These are phyloP conservation scores for Columbina picui DNA, from an alignment of 2,113 vertebrate genomes.

Conservation along the genomic window DNA sequence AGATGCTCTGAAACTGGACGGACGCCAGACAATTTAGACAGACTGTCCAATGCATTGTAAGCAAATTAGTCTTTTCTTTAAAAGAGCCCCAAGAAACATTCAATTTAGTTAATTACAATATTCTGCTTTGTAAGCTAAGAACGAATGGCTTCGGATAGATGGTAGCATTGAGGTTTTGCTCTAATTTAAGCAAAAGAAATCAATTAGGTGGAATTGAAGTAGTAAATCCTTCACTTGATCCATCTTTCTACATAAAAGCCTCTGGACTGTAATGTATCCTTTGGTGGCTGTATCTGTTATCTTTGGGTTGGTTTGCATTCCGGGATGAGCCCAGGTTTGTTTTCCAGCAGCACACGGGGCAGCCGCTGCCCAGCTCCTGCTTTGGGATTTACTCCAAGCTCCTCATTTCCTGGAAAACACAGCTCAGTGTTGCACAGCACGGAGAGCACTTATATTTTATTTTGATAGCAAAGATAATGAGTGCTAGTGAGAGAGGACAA, in stretches of 20 bases:
- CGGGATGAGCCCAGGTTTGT: neutral
- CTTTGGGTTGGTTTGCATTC: neutral
- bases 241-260: conserved; percentile 28
- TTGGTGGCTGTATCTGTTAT: conserved; percentile 7
- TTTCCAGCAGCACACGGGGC: neutral
- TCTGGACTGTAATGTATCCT: neutral
- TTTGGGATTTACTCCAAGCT: conserved; percentile 4
- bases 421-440: neutral
- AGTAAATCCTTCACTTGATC: conserved; percentile 54
- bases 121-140: conserved; percentile 62
- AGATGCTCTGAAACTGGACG: conserved; percentile 18
- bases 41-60: conserved; percentile 13
- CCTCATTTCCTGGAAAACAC: neutral
- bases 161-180: neutral
- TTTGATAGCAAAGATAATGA: neutral
- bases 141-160: neutral
- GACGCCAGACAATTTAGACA: conserved; percentile 31
- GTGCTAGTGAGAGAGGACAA: neutral
- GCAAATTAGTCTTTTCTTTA: conserved; percentile 49
- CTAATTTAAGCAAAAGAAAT: conserved; percentile 50
- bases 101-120: conserved; percentile 65
- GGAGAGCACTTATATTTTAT: neutral
- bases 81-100: conserved; percentile 52
- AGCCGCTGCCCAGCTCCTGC: neutral
- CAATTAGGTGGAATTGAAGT: conserved; percentile 54